These are phyloP conservation scores for Pantherophis guttatus DNA, from an alignment of 2,113 vertebrate species.

Conservation along the genomic window DNA sequence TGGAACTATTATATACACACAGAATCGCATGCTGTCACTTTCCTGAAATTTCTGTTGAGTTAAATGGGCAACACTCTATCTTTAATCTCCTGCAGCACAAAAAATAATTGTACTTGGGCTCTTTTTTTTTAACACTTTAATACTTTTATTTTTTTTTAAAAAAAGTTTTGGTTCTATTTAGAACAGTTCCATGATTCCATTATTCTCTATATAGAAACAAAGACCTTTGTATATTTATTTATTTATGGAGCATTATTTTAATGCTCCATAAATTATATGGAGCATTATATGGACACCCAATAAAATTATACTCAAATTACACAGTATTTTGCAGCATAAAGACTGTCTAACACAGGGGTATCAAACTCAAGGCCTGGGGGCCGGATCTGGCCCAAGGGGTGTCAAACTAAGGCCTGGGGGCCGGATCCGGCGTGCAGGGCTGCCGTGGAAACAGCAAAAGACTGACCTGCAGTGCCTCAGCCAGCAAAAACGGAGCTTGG, in stretches of 20 bases:
- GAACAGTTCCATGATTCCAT: background rate
- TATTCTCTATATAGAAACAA: background rate
- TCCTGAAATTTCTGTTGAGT: constrained; percentile 15
- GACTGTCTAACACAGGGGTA: background rate
- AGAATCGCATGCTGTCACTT: constrained; percentile 19
- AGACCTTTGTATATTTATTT: background rate
- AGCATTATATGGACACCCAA: background rate
- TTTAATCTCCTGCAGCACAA: background rate
- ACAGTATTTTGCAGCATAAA: background rate
- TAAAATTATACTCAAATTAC: background rate
- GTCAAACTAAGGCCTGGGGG: too few species aligned
- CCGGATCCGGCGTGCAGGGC: too few species aligned
- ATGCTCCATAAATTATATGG: too few species aligned
- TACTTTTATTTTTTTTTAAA: too few species aligned
- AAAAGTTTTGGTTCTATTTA: background rate
- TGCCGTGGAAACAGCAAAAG: too few species aligned
- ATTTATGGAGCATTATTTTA: background rate
- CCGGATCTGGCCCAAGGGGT: background rate
- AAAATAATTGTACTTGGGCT: background rate
- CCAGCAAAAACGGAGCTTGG: too few species aligned
- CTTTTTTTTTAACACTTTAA: background rate
- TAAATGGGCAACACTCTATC: background rate
- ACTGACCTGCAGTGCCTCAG: too few species aligned
- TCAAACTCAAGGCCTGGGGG: too few species aligned
- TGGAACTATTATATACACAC: constrained; percentile 18